Conservation (phyloP, 2,888 invertebrate species). For the Meandrusa payeni region DNA sequence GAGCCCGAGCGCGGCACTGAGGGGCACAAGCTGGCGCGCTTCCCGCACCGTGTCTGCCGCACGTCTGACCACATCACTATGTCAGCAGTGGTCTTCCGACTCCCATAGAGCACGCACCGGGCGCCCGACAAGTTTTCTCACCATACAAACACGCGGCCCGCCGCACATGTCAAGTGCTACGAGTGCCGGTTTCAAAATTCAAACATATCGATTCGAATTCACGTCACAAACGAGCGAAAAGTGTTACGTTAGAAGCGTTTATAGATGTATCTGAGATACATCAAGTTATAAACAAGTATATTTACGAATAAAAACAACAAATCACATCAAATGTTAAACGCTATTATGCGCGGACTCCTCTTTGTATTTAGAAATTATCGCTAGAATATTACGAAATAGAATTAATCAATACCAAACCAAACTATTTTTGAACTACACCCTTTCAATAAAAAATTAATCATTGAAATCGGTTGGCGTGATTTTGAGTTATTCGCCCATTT, state of each 20-base stretch:
- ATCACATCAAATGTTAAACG: too few relatives aligned
- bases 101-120: slow-evolving; percentile 33
- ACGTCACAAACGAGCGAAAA: slow-evolving; percentile 16
- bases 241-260: slow-evolving; percentile 27
- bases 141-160: slow-evolving; percentile 35
- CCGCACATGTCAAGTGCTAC: slow-evolving; percentile 24
- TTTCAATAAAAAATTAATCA: too few relatives aligned
- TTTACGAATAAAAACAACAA: too few relatives aligned
- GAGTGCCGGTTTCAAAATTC: slow-evolving; percentile 8
- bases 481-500: too few relatives aligned
- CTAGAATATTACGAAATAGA: too few relatives aligned
- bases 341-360: too few relatives aligned
- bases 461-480: too few relatives aligned
- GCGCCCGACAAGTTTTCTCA: slow-evolving; percentile 30
- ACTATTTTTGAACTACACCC: too few relatives aligned
- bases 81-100: slow-evolving; percentile 31
- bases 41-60: slow-evolving; percentile 58
- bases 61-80: slow-evolving; percentile 40
- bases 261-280: slow-evolving; percentile 32
- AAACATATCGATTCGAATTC: slow-evolving; percentile 13
- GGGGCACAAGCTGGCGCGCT: slow-evolving; percentile 43
- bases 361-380: too few relatives aligned
- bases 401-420: too few relatives aligned
- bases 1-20: slow-evolving; percentile 21
- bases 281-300: too few relatives aligned